A percentile compares a stretch with the other conserved stretches of the same genome.
Evolutionary conservation across 2,113 vertebrate species (phyloP).

Genomic region (Chloroceryle aenea): DNA sequence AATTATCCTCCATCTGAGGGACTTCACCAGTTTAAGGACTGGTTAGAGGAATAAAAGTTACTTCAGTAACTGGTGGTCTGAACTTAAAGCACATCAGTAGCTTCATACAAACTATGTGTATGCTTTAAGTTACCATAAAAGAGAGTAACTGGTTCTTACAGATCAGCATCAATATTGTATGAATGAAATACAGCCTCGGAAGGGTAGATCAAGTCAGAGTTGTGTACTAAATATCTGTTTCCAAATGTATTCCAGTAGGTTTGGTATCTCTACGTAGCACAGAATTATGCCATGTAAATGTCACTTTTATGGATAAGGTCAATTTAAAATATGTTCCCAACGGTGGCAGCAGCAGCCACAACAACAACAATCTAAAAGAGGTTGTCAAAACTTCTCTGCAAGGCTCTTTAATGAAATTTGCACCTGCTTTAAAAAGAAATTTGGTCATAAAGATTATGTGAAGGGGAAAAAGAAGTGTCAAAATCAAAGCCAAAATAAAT

Average conservation of each 20-base stretch:
- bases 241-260: not conserved
- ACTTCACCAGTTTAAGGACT: not conserved
- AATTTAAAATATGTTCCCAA: slow-evolving; percentile 49
- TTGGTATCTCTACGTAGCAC: not conserved
- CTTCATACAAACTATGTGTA: not conserved
- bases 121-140: not conserved
- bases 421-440: not conserved
- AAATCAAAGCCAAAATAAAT: not conserved
- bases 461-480: not conserved
- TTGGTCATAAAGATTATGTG: not conserved
- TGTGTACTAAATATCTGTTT: not conserved
- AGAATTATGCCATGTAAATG: slow-evolving; percentile 46
- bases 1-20: not conserved
- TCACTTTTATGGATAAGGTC: slow-evolving; percentile 67
- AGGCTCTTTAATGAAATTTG: slow-evolving; percentile 15
- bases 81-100: not conserved
- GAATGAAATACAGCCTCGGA: not conserved
- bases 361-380: not conserved
- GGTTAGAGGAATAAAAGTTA: not conserved
- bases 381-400: slow-evolving; percentile 5
- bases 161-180: not conserved
- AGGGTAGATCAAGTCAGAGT: not conserved
- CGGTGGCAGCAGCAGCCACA: not conserved
- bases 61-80: not conserved
- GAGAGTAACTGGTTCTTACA: not conserved